Evolutionary conservation across 1,140 invertebrate species (phyloP), one percentile per base, ranked within the genome.

Genomic region (Lordiphosa collinella): DNA sequence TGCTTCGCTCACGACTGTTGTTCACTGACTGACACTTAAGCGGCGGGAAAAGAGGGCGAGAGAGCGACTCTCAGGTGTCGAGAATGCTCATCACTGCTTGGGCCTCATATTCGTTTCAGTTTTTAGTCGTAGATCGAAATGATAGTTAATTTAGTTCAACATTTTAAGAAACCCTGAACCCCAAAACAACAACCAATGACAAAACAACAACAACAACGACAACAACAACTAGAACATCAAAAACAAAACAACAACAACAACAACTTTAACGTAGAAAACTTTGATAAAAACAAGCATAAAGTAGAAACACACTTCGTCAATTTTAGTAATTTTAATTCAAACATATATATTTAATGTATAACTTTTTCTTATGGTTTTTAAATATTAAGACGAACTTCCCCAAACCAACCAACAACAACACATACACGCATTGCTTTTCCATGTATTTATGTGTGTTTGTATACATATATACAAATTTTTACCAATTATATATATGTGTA

Each of bases 251-350:
- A 40, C 46, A 65, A 69, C 48, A 70, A 60, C 71, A 69, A 44
- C 37, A n/a, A n/a, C n/a, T n/a, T 36, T 64, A 61, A 41, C 38
- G 56, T 44, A 60, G n/a, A 58, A 13, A 73, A 58, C 32, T 64
- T 69, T 60, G 54, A 38, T 29, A 8, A 65, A 65, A 82, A 75
- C 38, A 56, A 71, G 41, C 52, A 47, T 55, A 48, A 72, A 57
- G 29, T 44, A 53, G 71, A 80, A 80, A 85, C 86, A 86, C 86
- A 88, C 86, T 88, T 88, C 86, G 86, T 88, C 86, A 88, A 88
- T 86, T 88, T 88, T 88, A 80, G 58, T 74, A 85, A 85, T 74
- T 74, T 70, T 66, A 84, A 84, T 73, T 58, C 68, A 84, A 67
- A 63, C 55, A 85, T 63, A 70, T 84, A 85, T 62, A 74, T n/a